Conservation (phyloP, 2,113 vertebrate genomes). For the Perca flavescens region DNA sequence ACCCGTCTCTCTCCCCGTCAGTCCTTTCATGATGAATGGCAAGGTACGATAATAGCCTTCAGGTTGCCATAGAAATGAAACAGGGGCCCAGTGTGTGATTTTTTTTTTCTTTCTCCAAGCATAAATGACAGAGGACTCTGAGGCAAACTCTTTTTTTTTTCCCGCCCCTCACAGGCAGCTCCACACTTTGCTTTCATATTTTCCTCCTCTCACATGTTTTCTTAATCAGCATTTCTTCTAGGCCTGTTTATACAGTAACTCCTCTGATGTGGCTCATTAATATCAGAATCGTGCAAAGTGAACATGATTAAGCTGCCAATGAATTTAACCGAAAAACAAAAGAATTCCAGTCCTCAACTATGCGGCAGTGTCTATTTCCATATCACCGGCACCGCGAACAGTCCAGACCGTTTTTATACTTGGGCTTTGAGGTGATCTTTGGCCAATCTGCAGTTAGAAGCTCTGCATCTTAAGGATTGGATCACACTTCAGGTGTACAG, state of each 20-base stretch:
- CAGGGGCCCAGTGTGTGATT: constrained; percentile 92
- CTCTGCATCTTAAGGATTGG: constrained; percentile 9
- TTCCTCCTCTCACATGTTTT: constrained; percentile 19
- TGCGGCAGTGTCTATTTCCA: constrained; percentile 14
- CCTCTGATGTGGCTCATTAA: constrained; percentile 29
- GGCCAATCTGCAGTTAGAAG: neutral
- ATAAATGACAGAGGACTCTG: constrained; percentile 93
- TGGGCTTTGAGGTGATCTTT: neutral
- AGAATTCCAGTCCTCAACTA: neutral
- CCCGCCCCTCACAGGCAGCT: constrained; percentile 33
- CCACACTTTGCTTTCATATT: constrained; percentile 46
- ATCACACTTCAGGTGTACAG: constrained; percentile 9
- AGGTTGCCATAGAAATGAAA: constrained; percentile 97
- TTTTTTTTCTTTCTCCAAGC: constrained; percentile 80
- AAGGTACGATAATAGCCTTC: constrained; percentile 97
- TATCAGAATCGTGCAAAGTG: neutral
- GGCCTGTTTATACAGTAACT: neutral
- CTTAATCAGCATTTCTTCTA: constrained; percentile 27
- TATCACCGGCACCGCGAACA: neutral
- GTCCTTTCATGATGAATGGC: constrained; percentile 99
- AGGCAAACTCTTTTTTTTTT: constrained; percentile 76
- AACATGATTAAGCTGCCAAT: neutral
- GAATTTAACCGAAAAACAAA: constrained; percentile 11
- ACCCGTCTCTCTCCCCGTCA: constrained; percentile 87
- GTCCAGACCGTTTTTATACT: constrained; percentile 13